phyloP scores from a whole-genome alignment of 2,797 vertebrate species.

The Bucorvus abyssinicus region DNA sequence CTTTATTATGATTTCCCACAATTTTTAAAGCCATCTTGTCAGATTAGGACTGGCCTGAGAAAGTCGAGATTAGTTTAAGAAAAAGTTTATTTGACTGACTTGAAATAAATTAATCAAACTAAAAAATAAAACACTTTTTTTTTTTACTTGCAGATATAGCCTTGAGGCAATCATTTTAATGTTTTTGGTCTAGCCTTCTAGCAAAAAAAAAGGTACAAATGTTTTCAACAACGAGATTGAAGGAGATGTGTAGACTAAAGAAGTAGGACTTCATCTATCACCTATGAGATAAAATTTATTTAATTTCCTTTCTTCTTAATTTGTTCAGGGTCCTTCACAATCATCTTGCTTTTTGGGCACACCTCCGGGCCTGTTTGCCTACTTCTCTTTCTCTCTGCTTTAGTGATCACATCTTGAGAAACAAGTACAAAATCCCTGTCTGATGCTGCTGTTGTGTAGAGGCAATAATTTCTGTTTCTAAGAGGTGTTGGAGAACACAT shows the following conservation, averaged over 20 bases:
- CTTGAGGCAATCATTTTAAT: not conserved
- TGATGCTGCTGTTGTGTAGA: not conserved
- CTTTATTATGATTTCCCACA: not conserved
- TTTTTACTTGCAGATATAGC: not conserved
- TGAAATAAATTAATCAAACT: not conserved
- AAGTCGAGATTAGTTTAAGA: not conserved
- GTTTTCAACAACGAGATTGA: not conserved
- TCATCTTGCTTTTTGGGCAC: not conserved
- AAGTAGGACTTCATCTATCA: not conserved
- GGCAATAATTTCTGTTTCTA: not conserved
- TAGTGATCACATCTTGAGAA: not conserved
- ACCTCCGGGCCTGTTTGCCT: not conserved
- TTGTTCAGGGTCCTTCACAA: not conserved
- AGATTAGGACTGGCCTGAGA: not conserved
- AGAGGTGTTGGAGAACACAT: not conserved
- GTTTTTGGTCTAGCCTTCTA: not conserved
- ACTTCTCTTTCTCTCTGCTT: not conserved
- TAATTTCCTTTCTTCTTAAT: not conserved
- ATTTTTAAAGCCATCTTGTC: not conserved
- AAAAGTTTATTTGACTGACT: not conserved
- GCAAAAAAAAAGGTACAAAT: not conserved
- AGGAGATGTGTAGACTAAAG: not conserved
- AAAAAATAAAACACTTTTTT: not conserved
- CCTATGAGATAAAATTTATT: not conserved
- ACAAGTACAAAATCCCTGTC: not conserved